phyloP scores from a whole-genome alignment of 2,797 vertebrate species.

The Pipistrellus kuhlii region DNA sequence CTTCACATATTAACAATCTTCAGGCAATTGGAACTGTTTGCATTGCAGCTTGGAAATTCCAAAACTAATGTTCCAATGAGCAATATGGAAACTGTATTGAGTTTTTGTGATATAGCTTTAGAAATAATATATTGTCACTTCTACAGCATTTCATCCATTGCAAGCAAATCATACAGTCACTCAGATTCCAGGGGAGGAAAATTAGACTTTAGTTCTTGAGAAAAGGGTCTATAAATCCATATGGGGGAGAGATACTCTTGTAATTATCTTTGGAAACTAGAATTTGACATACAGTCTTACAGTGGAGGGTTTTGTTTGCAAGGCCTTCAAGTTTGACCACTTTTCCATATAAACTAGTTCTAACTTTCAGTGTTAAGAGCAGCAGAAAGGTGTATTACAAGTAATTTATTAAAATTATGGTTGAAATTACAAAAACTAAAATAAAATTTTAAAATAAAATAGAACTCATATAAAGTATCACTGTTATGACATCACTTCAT shows the following conservation, averaged over 20 bases:
- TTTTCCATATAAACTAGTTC: not conserved
- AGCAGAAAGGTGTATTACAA: not conserved
- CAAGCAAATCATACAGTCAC: not conserved
- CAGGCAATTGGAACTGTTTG: not conserved
- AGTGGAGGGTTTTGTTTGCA: not conserved
- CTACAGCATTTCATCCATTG: not conserved
- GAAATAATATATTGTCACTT: not conserved
- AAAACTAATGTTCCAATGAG: not conserved
- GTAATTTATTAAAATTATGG: conserved; percentile 49
- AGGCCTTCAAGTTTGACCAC: not conserved
- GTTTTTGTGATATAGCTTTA: not conserved
- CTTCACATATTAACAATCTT: not conserved
- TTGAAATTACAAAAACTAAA: conserved; percentile 40
- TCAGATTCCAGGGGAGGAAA: not conserved
- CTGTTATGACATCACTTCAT: conserved; percentile 12
- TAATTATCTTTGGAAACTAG: not conserved
- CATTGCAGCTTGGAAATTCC: not conserved
- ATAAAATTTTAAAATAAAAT: conserved; percentile 44
- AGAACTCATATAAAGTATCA: not conserved
- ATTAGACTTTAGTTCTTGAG: not conserved
- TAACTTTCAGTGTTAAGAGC: conserved; percentile 24
- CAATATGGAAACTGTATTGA: not conserved
- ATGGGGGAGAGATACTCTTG: not conserved
- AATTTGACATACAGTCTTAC: not conserved
- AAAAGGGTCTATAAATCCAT: not conserved